These are phyloP conservation scores for Eudyptes chrysolophus DNA, from an alignment of 2,113 vertebrate species.

Conservation along the genomic window DNA sequence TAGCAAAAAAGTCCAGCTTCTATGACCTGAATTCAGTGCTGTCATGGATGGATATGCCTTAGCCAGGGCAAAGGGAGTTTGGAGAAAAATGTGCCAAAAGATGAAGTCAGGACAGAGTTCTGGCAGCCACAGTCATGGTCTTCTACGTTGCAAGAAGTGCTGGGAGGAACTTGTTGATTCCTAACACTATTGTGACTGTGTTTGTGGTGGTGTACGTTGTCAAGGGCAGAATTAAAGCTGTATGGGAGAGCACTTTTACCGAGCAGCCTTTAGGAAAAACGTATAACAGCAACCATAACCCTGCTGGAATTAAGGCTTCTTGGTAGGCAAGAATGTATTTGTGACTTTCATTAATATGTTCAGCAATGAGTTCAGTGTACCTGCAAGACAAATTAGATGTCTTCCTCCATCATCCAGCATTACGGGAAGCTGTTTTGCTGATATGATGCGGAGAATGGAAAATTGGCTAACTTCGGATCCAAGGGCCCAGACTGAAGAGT, in stretches of 20 bases:
- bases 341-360: background rate
- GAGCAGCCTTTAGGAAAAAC: background rate
- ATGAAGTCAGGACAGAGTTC: background rate
- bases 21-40: background rate
- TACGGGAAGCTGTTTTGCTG: background rate
- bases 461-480: background rate
- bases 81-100: background rate
- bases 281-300: background rate
- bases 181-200: background rate
- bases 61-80: background rate
- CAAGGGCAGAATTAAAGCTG: background rate
- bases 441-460: constrained; percentile 3
- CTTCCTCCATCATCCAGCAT: background rate
- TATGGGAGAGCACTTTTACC: background rate
- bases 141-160: background rate
- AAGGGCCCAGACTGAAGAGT: background rate
- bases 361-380: background rate
- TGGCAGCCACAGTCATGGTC: background rate
- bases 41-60: background rate
- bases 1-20: background rate
- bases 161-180: background rate
- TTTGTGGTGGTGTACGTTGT: background rate
- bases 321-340: background rate
- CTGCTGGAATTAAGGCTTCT: background rate
- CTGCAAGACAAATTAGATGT: background rate